Percentiles rank a stretch among this genome's conserved stretches.
phyloP scores from a whole-genome alignment of 2,888 invertebrate species.

The Drosophila atroscutellata region DNA sequence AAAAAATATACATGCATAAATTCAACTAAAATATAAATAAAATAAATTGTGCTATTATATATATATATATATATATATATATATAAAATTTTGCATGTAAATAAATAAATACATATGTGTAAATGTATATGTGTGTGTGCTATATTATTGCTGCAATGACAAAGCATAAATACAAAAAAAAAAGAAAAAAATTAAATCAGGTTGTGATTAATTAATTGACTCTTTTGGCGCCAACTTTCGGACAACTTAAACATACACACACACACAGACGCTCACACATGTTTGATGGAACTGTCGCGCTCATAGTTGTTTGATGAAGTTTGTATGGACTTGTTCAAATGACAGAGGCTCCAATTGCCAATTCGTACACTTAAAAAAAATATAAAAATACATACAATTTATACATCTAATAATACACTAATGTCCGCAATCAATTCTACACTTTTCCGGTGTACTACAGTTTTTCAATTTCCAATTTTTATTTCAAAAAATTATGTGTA shows the following conservation, averaged over 20 bases:
- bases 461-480: neutral
- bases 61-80: neutral
- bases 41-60: constrained; percentile 1
- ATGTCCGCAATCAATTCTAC: neutral
- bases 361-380: neutral
- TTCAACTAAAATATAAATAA: neutral
- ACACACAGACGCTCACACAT: neutral
- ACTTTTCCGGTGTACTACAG: neutral
- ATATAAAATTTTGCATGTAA: constrained; percentile 23
- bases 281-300: neutral
- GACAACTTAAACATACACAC: neutral
- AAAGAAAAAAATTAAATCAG: constrained; percentile 4
- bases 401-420: neutral
- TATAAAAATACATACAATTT: neutral
- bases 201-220: constrained; percentile 21
- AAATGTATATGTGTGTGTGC: constrained; percentile 12
- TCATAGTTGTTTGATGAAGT: neutral
- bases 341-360: neutral
- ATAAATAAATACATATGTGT: constrained; percentile 28
- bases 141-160: constrained; percentile 20
- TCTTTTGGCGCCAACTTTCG: neutral
- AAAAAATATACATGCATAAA: neutral
- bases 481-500: neutral
- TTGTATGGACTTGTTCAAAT: neutral
- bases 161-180: constrained; percentile 29